A percentile compares a stretch with the other conserved stretches of the same genome.
phyloP scores from a whole-genome alignment of 2,113 vertebrate genomes.

The Stictonetta naevosa region DNA sequence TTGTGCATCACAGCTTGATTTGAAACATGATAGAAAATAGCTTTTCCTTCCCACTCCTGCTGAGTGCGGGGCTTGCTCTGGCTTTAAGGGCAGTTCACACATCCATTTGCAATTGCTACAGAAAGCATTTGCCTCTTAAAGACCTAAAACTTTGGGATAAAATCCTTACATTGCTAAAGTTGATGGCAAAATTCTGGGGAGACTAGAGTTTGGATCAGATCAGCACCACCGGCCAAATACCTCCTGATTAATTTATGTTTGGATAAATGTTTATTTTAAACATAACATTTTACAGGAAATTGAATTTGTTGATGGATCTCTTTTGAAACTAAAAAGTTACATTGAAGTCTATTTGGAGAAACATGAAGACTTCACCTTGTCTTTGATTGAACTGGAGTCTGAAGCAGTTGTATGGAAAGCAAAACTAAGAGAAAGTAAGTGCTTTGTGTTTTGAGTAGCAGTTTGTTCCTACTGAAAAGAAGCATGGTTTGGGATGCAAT shows the following conservation, averaged over 20 bases:
- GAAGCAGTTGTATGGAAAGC: conserved; percentile 82
- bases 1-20: fast-evolving
- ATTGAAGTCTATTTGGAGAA: conserved; percentile 88
- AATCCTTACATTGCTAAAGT: not conserved
- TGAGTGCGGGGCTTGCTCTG: not conserved
- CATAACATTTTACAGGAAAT: conserved; percentile 72
- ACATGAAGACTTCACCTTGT: conserved; percentile 82
- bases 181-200: not conserved
- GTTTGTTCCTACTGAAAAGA: not conserved
- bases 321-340: conserved; percentile 83
- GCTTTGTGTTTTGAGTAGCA: not conserved
- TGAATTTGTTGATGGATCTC: conserved; percentile 78
- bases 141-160: not conserved
- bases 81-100: not conserved
- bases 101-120: not conserved
- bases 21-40: not conserved
- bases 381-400: conserved; percentile 80
- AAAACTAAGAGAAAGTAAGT: conserved; percentile 83
- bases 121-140: not conserved
- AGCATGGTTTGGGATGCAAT: not conserved
- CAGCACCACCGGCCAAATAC: not conserved
- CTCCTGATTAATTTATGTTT: not conserved
- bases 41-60: not conserved
- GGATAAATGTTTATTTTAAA: not conserved
- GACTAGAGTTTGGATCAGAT: not conserved